Percentiles rank a stretch among this genome's conserved stretches.
Evolutionary conservation across 2,113 vertebrate genomes (phyloP).

Genomic region (Vulpes lagopus): DNA sequence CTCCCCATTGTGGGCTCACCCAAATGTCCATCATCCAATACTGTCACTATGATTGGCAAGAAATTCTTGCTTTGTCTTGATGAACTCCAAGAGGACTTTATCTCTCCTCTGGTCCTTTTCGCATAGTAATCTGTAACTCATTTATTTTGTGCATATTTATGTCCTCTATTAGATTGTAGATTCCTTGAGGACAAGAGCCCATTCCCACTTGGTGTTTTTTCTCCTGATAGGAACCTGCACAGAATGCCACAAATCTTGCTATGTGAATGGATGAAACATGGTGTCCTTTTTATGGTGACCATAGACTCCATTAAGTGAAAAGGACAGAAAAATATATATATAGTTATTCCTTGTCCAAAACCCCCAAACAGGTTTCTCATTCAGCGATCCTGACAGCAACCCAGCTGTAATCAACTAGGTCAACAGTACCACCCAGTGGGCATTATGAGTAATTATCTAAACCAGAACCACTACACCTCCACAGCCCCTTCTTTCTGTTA

Average conservation of each 20-base stretch:
- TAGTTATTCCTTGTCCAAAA: not conserved
- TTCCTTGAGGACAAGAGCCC: not conserved
- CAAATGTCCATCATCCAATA: not conserved
- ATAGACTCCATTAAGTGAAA: not conserved
- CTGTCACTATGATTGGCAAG: not conserved
- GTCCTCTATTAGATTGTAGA: not conserved
- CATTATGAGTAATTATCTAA: conserved; percentile 4
- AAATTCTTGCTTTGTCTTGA: conserved; percentile 17
- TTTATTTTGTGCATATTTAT: not conserved
- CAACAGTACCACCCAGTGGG: conserved; percentile 54
- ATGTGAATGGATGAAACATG: not conserved
- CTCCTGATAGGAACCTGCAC: not conserved
- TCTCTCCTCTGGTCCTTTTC: not conserved
- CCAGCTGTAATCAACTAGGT: conserved; percentile 54
- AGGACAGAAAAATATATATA: not conserved
- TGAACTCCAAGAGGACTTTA: not conserved
- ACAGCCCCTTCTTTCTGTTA: not conserved
- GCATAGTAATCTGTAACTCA: not conserved
- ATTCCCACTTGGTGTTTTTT: not conserved
- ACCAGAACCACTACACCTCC: not conserved
- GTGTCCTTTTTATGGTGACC: not conserved
- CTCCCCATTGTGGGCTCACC: not conserved
- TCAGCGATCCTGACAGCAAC: not conserved
- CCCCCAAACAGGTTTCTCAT: not conserved
- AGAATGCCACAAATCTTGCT: not conserved